Percentiles rank a stretch among this genome's conserved stretches.
phyloP scores from a whole-genome alignment of 2,797 vertebrate genomes.

The Potorous gilbertii region DNA sequence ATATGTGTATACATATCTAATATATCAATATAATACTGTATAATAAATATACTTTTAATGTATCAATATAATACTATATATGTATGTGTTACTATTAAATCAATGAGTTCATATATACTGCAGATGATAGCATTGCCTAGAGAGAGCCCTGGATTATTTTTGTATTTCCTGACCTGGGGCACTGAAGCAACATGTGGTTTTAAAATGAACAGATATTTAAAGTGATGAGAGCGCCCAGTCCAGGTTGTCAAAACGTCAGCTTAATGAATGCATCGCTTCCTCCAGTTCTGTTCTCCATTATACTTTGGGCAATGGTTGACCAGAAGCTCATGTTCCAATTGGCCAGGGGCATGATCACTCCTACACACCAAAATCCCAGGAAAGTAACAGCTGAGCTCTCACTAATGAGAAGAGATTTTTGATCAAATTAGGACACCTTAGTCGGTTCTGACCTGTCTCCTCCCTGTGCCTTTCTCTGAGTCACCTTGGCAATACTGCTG shows the following conservation, averaged over 20 bases:
- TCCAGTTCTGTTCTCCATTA: conserved; percentile 33
- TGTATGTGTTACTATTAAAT: neutral
- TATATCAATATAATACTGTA: neutral
- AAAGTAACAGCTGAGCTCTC: neutral
- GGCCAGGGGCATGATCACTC: neutral
- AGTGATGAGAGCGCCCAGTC: neutral
- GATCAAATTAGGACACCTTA: neutral
- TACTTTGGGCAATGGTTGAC: neutral
- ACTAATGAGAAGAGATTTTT: conserved; percentile 6
- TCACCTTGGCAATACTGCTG: neutral
- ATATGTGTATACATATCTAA: neutral
- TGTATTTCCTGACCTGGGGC: conserved; percentile 7
- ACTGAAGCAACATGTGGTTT: neutral
- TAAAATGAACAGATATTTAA: neutral
- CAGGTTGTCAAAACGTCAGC: neutral
- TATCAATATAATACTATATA: neutral
- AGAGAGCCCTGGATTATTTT: conserved; percentile 6
- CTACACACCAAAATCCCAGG: neutral
- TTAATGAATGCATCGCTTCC: rapidly evolving
- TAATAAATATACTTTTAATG: neutral
- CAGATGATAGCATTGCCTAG: neutral
- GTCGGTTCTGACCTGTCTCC: neutral
- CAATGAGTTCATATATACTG: neutral
- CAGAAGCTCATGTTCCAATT: neutral
- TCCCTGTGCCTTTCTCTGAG: neutral